Base-by-base conservation (phyloP, 2,888 invertebrate genomes). In the Dryobotodes eremita region DNA sequence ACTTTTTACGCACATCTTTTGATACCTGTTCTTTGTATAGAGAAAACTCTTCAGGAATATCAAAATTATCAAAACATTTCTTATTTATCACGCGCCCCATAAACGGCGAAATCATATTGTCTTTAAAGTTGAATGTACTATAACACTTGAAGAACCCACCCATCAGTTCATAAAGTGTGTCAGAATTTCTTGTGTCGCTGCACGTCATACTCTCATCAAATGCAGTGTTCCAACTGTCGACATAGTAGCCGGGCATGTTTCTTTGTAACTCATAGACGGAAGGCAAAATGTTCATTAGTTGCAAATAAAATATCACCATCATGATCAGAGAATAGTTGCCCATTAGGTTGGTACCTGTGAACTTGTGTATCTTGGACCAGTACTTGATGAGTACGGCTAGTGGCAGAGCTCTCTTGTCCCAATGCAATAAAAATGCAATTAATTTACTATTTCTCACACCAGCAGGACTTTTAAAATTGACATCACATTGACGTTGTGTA, bases 281-380 rank as follows among this genome's bases (percentile, higher is more conserved):
- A 0, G 98, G 98, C 26, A 98, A 86, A 53, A 98, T 93, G 15
- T 95, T 92, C 74, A 95, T 92, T 81, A 97, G 97, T 93, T 98
- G 98, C 46, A 98, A 94, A 91, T 97, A 98, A 92, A 98, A 98
- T 86, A 98, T 96, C 7, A 98, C 96, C 89, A 98, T 91, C 90
- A 98, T 94, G 1, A 97, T 96, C 8, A 98, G 90, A 13, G 98
- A 97, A 91, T 98, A 98, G 92, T 98, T 98, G 0, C 98, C 97
- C 87, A 98, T 95, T 77, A 95, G 95, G 80, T 97, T 97, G 61
- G 93, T 96, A 59, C 97, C 97, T 0, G 97, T 96, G 3, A 98
- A 92, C 13, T 97, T 95, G 77, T 97, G 97, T 8, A 97, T 94
- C 91, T 97, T 98, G 0, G 97, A 97, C 98, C 98, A 98, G 89